A percentile compares a stretch with the other conserved stretches of the same genome.
Evolutionary conservation across 1,140 invertebrate genomes (phyloP).

Genomic region (Chymomyza costata): DNA sequence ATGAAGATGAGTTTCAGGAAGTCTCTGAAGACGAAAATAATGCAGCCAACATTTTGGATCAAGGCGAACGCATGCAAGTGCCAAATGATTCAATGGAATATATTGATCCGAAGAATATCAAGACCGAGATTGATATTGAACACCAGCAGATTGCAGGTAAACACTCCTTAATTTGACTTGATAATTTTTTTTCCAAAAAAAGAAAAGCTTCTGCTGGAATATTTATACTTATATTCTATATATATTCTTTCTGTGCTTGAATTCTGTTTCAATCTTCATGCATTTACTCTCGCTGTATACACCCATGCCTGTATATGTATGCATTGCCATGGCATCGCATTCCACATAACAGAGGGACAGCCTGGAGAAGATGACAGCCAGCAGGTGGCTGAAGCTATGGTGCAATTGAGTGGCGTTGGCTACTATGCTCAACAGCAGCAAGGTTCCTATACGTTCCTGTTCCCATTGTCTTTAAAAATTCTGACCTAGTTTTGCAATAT

Average conservation of each 20-base stretch:
- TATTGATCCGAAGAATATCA: conserved; percentile 66
- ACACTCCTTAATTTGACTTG: no score
- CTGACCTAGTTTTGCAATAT: conserved; percentile 10
- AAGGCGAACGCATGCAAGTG: conserved; percentile 65
- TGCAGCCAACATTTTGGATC: conserved; percentile 76
- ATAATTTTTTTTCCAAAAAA: neutral
- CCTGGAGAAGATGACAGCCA: conserved; percentile 84
- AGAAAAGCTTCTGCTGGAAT: neutral
- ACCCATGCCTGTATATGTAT: conserved; percentile 13
- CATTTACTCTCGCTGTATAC: conserved; percentile 14
- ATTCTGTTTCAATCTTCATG: conserved; percentile 34
- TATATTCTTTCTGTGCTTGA: conserved; percentile 27
- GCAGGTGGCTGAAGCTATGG: conserved; percentile 89
- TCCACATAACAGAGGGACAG: conserved; percentile 76
- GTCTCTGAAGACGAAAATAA: conserved; percentile 79
- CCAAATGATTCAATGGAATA: conserved; percentile 38
- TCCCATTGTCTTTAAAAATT: no score
- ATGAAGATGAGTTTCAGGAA: conserved; percentile 83
- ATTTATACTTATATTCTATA: conserved; percentile 4
- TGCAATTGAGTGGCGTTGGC: conserved; percentile 85
- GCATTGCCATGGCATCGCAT: no score
- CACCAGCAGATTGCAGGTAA: conserved; percentile 53
- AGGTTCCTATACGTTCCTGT: conserved; percentile 60
- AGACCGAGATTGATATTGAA: conserved; percentile 62
- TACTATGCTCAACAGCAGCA: conserved; percentile 81